Percentiles rank a stretch among this genome's conserved stretches.
These are phyloP conservation scores for Drosophila suzukii DNA, from an alignment of 1,140 invertebrate species.

Conservation along the genomic window DNA sequence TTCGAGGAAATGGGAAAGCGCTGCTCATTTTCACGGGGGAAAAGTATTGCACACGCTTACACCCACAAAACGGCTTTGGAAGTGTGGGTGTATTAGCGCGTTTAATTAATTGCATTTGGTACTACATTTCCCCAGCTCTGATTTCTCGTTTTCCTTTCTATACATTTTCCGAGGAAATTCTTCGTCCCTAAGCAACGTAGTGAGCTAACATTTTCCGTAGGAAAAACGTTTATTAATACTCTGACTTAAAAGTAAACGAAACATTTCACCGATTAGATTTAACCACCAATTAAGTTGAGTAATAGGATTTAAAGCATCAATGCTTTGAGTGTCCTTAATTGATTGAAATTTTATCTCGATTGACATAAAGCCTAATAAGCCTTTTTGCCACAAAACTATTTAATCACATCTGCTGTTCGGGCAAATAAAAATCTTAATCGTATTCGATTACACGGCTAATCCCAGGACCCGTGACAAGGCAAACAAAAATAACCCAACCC, in stretches of 20 bases:
- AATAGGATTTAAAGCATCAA: conserved; percentile 2
- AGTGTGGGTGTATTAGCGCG: conserved; percentile 32
- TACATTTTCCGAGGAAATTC: conserved; percentile 34
- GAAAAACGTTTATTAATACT: neutral
- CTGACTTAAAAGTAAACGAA: neutral
- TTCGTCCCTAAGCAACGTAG: conserved; percentile 8
- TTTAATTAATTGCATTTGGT: conserved; percentile 81
- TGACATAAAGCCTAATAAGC: conserved; percentile 20
- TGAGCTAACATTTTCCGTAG: conserved; percentile 48
- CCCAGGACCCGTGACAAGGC: conserved; percentile 36
- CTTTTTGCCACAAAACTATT: conserved; percentile 21
- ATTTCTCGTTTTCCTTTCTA: conserved; percentile 25
- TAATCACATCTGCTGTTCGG: conserved; percentile 29
- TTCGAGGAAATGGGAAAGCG: conserved; percentile 25
- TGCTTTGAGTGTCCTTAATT: conserved; percentile 2
- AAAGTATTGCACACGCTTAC: conserved; percentile 7
- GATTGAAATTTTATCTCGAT: conserved; percentile 4
- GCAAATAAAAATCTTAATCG: conserved; percentile 43
- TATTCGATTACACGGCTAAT: conserved; percentile 59
- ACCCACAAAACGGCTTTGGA: conserved; percentile 12
- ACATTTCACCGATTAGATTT: neutral
- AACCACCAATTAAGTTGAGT: neutral
- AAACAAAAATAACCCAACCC: conserved; percentile 19
- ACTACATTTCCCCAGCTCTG: conserved; percentile 42
- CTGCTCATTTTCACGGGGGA: conserved; percentile 69